phyloP scores from a whole-genome alignment of 2,113 vertebrate genomes.

The Melanerpes aurifrons region DNA sequence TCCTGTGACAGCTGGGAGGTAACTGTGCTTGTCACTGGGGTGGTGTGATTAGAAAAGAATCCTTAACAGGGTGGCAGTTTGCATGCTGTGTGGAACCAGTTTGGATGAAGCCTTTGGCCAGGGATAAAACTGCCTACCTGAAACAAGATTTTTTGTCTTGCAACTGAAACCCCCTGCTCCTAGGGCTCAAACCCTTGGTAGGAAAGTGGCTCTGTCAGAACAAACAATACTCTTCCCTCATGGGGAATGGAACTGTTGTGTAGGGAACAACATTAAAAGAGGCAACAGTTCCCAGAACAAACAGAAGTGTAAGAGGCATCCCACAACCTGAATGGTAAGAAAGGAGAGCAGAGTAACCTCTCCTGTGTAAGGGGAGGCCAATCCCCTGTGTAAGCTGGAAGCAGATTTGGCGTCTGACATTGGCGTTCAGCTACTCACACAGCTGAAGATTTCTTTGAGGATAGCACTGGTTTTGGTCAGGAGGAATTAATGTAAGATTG shows the following conservation, averaged over 20 bases:
- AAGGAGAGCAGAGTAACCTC: background rate
- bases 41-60: background rate
- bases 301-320: background rate
- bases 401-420: background rate
- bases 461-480: background rate
- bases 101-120: background rate
- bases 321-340: background rate
- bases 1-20: background rate
- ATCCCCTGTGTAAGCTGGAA: background rate
- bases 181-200: background rate
- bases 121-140: background rate
- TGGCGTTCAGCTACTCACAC: background rate
- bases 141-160: background rate
- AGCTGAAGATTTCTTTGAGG: background rate
- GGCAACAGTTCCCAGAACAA: background rate
- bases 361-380: background rate
- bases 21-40: background rate
- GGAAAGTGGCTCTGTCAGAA: background rate
- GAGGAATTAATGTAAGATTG: background rate
- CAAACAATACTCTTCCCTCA: background rate
- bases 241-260: background rate
- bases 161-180: rapidly evolving
- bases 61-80: background rate
- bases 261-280: background rate
- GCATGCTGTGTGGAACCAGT: background rate